phyloP scores from a whole-genome alignment of 2,113 vertebrate genomes.

The Cavia aperea region DNA sequence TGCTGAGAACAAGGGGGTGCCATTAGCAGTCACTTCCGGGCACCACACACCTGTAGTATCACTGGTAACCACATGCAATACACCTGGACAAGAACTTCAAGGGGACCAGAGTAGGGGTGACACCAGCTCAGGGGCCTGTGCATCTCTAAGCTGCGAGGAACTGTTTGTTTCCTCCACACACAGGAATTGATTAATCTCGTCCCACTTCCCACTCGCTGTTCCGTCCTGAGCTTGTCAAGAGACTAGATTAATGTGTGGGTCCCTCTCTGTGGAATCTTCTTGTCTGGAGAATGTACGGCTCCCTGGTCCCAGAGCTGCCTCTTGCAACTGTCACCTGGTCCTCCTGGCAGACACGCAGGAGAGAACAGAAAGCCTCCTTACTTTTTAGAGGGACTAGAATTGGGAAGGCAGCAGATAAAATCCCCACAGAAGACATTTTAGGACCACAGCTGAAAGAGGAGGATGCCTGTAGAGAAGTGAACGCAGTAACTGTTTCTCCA shows the following conservation, averaged over 20 bases:
- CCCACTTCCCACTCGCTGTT: slow-evolving; percentile 62
- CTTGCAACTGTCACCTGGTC: slow-evolving; percentile 65
- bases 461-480: not conserved
- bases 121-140: not conserved
- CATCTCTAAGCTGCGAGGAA: slow-evolving; percentile 60
- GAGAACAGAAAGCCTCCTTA: slow-evolving; percentile 53
- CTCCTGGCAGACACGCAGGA: slow-evolving; percentile 48
- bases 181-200: slow-evolving; percentile 75
- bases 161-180: slow-evolving; percentile 61
- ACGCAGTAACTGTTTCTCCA: not conserved
- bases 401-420: not conserved
- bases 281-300: slow-evolving; percentile 65
- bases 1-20: not conserved
- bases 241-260: slow-evolving; percentile 72
- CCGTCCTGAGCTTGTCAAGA: slow-evolving; percentile 73
- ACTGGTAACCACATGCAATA: not conserved
- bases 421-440: not conserved
- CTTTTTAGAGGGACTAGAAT: slow-evolving; percentile 35
- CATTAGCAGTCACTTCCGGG: slow-evolving; percentile 23
- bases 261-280: slow-evolving; percentile 64
- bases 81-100: not conserved
- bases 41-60: not conserved
- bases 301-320: slow-evolving; percentile 68
- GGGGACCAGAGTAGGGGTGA: not conserved
- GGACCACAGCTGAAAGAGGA: not conserved